Base-by-base conservation (phyloP, 2,113 vertebrate genomes). In the Lanius ludovicianus region DNA sequence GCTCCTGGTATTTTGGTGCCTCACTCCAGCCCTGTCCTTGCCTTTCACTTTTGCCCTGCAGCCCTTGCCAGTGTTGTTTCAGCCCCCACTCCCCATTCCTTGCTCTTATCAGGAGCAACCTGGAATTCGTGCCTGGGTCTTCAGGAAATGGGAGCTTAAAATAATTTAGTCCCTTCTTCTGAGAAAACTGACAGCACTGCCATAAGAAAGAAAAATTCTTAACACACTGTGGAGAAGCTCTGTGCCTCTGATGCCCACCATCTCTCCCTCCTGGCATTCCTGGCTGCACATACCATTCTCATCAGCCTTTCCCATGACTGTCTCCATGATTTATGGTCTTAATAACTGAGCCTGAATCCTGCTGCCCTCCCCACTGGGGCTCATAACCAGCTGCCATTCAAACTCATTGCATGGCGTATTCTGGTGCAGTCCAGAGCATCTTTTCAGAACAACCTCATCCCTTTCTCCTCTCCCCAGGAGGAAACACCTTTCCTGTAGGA, bases 271-370 rank as follows among this genome's bases (percentile, higher is more conserved):
- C 71, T 33, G 1, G 70, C 68, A 81, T 67, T 96, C 69, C 68
- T 90, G 83, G 60, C 78, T 94, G 94, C 7, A 9, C 9, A 22
- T 46, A 78, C 73, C 76, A 41, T 11, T 71, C 64, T 94, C 86
- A 85, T 93, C 97, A 97, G 91, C 92, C 93, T 90, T 96, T 85
- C 53, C 78, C 50, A 33, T 64, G 94, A 96, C 97, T 96, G 96
- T 97, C 96, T 96, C 76, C 76, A 16, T 97, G 97, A 97, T 97
- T 96, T 96, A 97, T 96, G 87, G 79, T 92, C 84, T 97, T 97
- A 97, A 97, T 97, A 97, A 97, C 90, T 78, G 76, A 97, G 95
- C 59, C 84, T 84, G 90, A 97, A 90, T 95, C 84, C 68, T 90
- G 65, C 89, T 93, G 68, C 62, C 52, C 81, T 63, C 74, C 59